A percentile compares a stretch with the other conserved stretches of the same genome.
These are phyloP conservation scores for Buphagus erythrorhynchus DNA, from an alignment of 2,797 vertebrate genomes.

Conservation along the genomic window DNA sequence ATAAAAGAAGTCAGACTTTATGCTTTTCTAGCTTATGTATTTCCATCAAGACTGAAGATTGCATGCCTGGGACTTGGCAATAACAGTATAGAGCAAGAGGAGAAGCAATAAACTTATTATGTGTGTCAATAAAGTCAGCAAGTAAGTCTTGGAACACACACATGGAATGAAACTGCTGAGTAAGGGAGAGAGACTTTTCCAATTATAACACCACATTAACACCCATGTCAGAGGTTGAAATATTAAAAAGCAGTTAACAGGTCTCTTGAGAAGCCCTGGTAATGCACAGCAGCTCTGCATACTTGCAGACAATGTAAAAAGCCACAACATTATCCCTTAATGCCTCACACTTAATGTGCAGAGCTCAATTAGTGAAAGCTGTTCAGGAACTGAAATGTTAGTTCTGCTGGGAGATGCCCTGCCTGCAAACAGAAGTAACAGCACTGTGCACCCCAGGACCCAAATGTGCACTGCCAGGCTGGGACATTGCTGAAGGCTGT, in stretches of 20 bases:
- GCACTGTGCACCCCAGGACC: not conserved
- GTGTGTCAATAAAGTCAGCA: slow-evolving; percentile 49
- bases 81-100: not conserved
- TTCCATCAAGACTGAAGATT: not conserved
- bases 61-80: not conserved
- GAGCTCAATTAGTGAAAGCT: slow-evolving; percentile 11
- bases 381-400: not conserved
- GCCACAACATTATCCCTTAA: slow-evolving; percentile 14
- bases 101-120: slow-evolving; percentile 40
- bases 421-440: not conserved
- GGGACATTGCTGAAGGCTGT: not conserved
- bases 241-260: slow-evolving; percentile 41
- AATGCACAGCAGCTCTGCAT: slow-evolving; percentile 23
- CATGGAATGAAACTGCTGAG: slow-evolving; percentile 46
- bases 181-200: slow-evolving; percentile 47
- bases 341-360: not conserved
- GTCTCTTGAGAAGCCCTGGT: slow-evolving; percentile 14
- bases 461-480: not conserved
- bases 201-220: slow-evolving; percentile 56
- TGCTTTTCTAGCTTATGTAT: not conserved
- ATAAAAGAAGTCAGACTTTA: not conserved
- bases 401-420: not conserved
- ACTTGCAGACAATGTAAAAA: slow-evolving; percentile 41
- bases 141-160: slow-evolving; percentile 53
- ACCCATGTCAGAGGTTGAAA: slow-evolving; percentile 40